phyloP scores from a whole-genome alignment of 92 coral and sea anemone species.

The Epizoanthus fatuus region DNA sequence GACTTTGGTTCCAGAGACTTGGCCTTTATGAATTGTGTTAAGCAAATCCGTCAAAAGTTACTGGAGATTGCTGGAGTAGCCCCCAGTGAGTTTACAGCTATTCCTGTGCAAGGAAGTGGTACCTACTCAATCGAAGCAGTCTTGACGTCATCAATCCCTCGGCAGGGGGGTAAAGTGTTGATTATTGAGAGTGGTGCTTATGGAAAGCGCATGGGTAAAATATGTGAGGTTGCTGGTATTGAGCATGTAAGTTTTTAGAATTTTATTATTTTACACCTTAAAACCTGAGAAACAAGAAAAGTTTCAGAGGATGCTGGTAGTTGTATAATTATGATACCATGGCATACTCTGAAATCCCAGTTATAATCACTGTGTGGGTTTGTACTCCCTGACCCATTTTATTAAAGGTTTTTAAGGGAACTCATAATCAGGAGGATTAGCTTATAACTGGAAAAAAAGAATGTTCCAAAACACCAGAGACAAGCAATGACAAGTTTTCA shows the following conservation, averaged over 20 bases:
- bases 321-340: no score
- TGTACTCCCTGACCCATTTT: no score
- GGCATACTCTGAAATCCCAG: no score
- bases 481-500: no score
- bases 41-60: slow-evolving; percentile 83
- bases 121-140: slow-evolving; percentile 95
- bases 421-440: no score
- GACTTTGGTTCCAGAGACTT: slow-evolving; percentile 98
- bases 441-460: no score
- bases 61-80: slow-evolving; percentile 93
- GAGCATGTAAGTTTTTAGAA: slow-evolving; percentile 80
- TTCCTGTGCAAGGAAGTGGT: slow-evolving; percentile 96
- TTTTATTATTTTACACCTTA: not conserved
- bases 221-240: slow-evolving; percentile 91
- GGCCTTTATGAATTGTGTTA: slow-evolving; percentile 84
- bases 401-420: no score
- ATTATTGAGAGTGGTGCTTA: slow-evolving; percentile 92
- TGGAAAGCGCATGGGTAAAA: slow-evolving; percentile 93
- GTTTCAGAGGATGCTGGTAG: not conserved
- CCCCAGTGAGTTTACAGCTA: slow-evolving; percentile 75
- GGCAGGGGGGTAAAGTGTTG: slow-evolving; percentile 83
- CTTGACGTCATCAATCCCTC: slow-evolving; percentile 89
- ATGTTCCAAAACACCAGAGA: no score
- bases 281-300: not conserved
- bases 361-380: no score